These are phyloP conservation scores for Pollenia angustigena DNA, from an alignment of 2,888 invertebrate genomes.

Conservation along the genomic window DNA sequence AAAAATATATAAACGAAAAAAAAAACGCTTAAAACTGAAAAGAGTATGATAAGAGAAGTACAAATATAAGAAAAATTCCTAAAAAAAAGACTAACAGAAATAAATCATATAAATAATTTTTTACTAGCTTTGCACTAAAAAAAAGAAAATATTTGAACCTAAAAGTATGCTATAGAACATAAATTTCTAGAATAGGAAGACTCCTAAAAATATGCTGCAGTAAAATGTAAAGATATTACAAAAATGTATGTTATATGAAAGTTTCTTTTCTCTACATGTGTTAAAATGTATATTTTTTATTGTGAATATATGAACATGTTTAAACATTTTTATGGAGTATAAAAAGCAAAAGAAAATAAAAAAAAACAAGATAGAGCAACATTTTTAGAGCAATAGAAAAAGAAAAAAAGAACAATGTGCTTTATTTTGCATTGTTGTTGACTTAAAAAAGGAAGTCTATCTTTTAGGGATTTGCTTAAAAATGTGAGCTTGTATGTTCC, in stretches of 20 bases:
- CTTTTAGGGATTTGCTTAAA: slow-evolving; percentile 48
- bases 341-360: background rate
- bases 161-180: slow-evolving; percentile 40
- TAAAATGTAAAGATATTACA: slow-evolving; percentile 32
- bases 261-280: slow-evolving; percentile 49
- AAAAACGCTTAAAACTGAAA: slow-evolving; percentile 20
- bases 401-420: slow-evolving; percentile 62
- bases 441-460: slow-evolving; percentile 58
- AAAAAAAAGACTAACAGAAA: slow-evolving; percentile 44
- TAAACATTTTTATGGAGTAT: slow-evolving; percentile 25
- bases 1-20: slow-evolving; percentile 13
- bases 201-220: slow-evolving; percentile 64
- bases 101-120: slow-evolving; percentile 51
- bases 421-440: slow-evolving; percentile 55
- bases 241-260: slow-evolving; percentile 27
- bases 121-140: background rate
- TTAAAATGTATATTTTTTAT: slow-evolving; percentile 40
- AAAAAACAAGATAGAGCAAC: background rate
- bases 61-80: slow-evolving; percentile 32
- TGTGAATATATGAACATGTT: slow-evolving; percentile 31
- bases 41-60: slow-evolving; percentile 40
- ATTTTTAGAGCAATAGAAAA: slow-evolving; percentile 10
- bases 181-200: slow-evolving; percentile 27
- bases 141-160: background rate
- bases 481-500: slow-evolving; percentile 1